A percentile compares a stretch with the other conserved stretches of the same genome.
phyloP scores from a whole-genome alignment of 2,888 invertebrate genomes.

The Oegoconia quadripuncta region DNA sequence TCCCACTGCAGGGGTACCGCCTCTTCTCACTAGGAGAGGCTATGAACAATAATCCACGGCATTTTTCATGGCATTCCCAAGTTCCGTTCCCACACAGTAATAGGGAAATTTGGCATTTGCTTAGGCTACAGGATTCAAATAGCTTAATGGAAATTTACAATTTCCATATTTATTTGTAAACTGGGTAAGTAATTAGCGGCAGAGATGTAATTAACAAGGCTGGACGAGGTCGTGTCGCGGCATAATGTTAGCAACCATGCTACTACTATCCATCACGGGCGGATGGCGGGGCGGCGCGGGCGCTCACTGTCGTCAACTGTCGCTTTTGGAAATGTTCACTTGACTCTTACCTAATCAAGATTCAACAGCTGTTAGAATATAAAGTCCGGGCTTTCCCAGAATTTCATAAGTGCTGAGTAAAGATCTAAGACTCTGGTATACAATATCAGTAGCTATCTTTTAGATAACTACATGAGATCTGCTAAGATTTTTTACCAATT shows the following conservation, averaged over 20 bases:
- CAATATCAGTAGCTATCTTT: too few species aligned
- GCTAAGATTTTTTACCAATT: too few species aligned
- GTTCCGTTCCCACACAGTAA: too few species aligned
- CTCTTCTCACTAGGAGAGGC: too few species aligned
- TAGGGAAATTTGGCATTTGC: too few species aligned
- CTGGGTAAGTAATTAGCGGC: conserved; percentile 50
- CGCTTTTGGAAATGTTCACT: conserved; percentile 53
- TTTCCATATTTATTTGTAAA: conserved; percentile 36
- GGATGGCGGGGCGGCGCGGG: too few species aligned
- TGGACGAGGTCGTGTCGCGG: conserved; percentile 54
- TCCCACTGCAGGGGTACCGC: too few species aligned
- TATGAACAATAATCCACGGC: too few species aligned
- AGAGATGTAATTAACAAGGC: conserved; percentile 54
- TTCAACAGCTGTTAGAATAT: conserved; percentile 18
- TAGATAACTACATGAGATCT: too few species aligned
- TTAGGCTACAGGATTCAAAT: not conserved
- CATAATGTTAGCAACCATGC: conserved; percentile 64
- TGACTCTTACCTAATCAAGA: conserved; percentile 60
- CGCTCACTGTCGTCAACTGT: conserved; percentile 45
- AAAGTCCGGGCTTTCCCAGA: not conserved
- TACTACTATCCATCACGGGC: conserved; percentile 51
- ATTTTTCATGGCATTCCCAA: too few species aligned
- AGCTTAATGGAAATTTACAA: conserved; percentile 1
- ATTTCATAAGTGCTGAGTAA: too few species aligned
- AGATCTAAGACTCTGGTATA: too few species aligned